phyloP scores from a whole-genome alignment of 2,888 invertebrate genomes.

The Eudemis profundana region DNA sequence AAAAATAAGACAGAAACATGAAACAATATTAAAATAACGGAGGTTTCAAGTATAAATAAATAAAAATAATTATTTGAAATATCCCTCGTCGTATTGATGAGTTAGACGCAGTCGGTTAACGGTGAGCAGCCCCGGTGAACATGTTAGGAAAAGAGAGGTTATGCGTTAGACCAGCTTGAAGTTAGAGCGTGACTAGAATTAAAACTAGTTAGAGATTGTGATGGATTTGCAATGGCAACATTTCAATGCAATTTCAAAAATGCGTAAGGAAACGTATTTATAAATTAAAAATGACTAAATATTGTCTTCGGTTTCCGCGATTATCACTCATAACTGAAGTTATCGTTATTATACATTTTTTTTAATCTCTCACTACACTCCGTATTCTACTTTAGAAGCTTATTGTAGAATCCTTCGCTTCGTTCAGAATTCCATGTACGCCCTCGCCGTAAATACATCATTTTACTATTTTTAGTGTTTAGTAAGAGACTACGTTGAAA shows the following conservation, averaged over 20 bases:
- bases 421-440: no score
- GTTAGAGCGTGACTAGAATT: constrained; percentile 2
- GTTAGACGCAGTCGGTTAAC: constrained; percentile 36
- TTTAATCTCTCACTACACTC: no score
- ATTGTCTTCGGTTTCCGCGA: no score
- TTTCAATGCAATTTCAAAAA: neutral
- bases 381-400: no score
- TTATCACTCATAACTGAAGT: no score
- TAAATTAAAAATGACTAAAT: no score
- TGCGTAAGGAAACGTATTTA: no score
- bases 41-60: neutral
- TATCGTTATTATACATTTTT: no score
- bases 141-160: constrained; percentile 41
- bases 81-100: constrained; percentile 24
- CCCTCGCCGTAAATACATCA: no score
- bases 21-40: neutral
- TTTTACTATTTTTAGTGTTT: no score
- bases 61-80: constrained; percentile 2
- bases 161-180: constrained; percentile 31
- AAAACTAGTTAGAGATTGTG: neutral
- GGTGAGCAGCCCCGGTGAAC: constrained; percentile 30
- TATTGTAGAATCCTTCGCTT: no score
- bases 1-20: neutral
- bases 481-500: neutral
- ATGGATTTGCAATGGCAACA: neutral